Conservation (phyloP, 2,113 vertebrate genomes). For the Stegostoma tigrinum region DNA sequence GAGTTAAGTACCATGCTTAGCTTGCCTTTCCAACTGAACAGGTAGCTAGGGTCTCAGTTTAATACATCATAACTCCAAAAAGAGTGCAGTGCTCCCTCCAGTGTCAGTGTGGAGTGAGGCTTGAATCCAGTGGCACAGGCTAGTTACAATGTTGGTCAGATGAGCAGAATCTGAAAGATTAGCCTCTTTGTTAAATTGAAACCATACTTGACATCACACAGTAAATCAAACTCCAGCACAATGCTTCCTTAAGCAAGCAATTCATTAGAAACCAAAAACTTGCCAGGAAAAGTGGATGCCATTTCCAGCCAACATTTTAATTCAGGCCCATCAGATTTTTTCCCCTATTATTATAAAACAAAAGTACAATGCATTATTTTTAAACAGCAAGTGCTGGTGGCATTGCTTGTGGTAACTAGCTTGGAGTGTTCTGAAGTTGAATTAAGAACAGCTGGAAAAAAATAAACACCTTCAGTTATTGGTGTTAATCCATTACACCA, state of each 20-base stretch:
- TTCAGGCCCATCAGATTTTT: neutral
- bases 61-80: neutral
- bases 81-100: neutral
- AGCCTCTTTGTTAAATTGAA: too few species aligned
- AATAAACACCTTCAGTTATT: neutral
- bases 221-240: neutral
- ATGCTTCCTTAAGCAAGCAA: slow-evolving; percentile 8
- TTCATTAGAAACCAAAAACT: neutral
- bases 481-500: slow-evolving; percentile 1
- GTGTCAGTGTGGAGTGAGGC: neutral
- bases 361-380: slow-evolving; percentile 14
- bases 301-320: slow-evolving; percentile 4
- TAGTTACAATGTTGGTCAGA: neutral
- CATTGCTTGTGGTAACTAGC: neutral
- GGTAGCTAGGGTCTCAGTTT: neutral
- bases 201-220: too few species aligned
- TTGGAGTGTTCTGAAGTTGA: neutral
- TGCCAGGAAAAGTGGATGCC: neutral
- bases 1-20: neutral
- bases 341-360: neutral
- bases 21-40: neutral
- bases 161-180: neutral
- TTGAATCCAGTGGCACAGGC: neutral
- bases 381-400: neutral
- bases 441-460: neutral